These are phyloP conservation scores for Tetranychus piercei DNA, from an alignment of 2,888 invertebrate species.

Conservation along the genomic window DNA sequence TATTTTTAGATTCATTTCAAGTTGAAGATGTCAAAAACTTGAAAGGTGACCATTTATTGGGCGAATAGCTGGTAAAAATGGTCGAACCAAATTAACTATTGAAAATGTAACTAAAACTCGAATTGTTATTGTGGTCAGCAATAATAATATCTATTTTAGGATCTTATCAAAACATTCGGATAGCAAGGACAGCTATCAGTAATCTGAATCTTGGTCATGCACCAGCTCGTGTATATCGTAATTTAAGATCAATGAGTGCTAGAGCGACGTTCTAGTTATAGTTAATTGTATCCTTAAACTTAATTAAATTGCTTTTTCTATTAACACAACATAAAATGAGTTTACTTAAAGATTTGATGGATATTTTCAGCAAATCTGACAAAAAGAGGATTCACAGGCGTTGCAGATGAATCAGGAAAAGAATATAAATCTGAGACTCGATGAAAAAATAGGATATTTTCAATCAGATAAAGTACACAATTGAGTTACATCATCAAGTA, in stretches of 20 bases:
- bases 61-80: conserved; percentile 90
- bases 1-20: conserved; percentile 88
- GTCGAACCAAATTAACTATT: conserved; percentile 89
- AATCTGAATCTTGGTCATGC: conserved; percentile 66
- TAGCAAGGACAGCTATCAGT: conserved; percentile 83
- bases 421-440: no score
- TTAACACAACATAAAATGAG: no score
- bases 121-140: conserved; percentile 84
- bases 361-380: no score
- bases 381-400: no score
- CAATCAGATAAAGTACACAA: no score
- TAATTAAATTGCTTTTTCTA: no score
- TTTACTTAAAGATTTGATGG: no score
- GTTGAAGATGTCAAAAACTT: conserved; percentile 82
- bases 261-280: no score
- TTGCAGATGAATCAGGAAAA: no score
- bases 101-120: conserved; percentile 97
- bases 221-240: conserved; percentile 5
- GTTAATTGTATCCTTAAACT: no score
- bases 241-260: neutral
- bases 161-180: conserved; percentile 84
- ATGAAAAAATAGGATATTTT: no score
- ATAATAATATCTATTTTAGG: conserved; percentile 91
- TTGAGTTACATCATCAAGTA: no score
- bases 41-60: conserved; percentile 92